phyloP scores from a whole-genome alignment of 1,140 invertebrate genomes.

The Drosophila oshimai region DNA sequence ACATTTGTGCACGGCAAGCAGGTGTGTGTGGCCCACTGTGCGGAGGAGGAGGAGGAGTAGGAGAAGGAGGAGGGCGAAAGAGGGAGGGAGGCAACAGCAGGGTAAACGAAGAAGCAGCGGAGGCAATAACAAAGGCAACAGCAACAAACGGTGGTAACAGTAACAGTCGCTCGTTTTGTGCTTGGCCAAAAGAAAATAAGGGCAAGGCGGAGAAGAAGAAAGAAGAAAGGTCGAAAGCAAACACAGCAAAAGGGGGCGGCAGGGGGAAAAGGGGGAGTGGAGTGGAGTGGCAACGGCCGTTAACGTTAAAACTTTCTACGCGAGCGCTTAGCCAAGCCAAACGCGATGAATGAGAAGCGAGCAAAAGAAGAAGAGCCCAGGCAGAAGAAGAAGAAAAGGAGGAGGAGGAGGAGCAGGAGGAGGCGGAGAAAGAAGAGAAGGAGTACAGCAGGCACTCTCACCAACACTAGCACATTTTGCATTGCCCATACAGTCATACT shows the following conservation, averaged over 20 bases:
- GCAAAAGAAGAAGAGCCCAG: conserved; percentile 35
- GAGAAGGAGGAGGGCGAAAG: neutral
- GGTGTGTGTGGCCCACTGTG: conserved; percentile 35
- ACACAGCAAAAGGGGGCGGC: conserved; percentile 15
- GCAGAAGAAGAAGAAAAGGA: conserved; percentile 11
- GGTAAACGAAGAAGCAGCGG: neutral
- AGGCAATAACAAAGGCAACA: conserved; percentile 1
- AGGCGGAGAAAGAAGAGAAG: too few relatives aligned
- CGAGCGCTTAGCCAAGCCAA: conserved; percentile 77
- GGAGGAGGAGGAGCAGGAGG: neutral
- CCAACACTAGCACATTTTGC: conserved; percentile 32
- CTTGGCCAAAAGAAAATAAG: conserved; percentile 62
- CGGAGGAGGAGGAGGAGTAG: neutral
- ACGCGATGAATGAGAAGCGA: conserved; percentile 32
- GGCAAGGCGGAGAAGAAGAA: conserved; percentile 55
- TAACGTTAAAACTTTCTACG: conserved; percentile 74
- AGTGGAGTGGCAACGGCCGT: conserved; percentile 44
- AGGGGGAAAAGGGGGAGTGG: conserved; percentile 7
- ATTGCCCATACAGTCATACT: conserved; percentile 22
- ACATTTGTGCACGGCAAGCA: conserved; percentile 11
- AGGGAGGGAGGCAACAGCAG: conserved; percentile 4
- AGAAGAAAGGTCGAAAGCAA: conserved; percentile 79
- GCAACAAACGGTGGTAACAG: conserved; percentile 49
- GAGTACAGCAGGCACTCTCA: neutral
- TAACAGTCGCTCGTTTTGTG: conserved; percentile 58